A percentile compares a stretch with the other conserved stretches of the same genome.
Evolutionary conservation across 2,797 vertebrate genomes (phyloP).

Genomic region (Fratercula arctica): DNA sequence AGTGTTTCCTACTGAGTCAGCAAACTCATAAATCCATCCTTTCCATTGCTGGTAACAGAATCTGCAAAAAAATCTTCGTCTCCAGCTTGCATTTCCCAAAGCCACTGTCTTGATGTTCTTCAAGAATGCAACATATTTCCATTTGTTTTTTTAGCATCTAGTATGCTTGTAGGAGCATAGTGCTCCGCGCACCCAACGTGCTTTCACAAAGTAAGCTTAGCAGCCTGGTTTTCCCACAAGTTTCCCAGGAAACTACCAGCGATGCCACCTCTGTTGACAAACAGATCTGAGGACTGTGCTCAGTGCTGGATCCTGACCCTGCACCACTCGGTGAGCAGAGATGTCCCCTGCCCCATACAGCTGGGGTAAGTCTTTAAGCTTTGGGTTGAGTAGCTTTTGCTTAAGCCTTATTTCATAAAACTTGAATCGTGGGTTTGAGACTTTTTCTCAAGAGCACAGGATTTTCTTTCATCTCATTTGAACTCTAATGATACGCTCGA

Average conservation of each 20-base stretch:
- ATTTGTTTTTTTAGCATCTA: rapidly evolving
- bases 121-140: rapidly evolving
- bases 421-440: background rate
- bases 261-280: background rate
- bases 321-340: rapidly evolving
- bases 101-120: background rate
- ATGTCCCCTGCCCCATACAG: background rate
- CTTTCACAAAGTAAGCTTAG: background rate
- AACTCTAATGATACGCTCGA: background rate
- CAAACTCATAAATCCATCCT: background rate
- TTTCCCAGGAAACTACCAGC: background rate
- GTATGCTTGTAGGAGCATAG: background rate
- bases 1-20: background rate
- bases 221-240: background rate
- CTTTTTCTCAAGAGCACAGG: background rate
- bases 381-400: slow-evolving; percentile 9
- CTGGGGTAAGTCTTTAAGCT: background rate
- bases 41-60: background rate
- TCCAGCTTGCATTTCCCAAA: background rate
- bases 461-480: slow-evolving; percentile 11
- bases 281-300: background rate
- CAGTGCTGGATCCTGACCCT: background rate
- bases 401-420: slow-evolving; percentile 7
- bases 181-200: rapidly evolving
- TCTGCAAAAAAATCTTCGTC: background rate